Evolutionary conservation across 2,797 vertebrate genomes (phyloP).

Genomic region (Sebastes variabilis): DNA sequence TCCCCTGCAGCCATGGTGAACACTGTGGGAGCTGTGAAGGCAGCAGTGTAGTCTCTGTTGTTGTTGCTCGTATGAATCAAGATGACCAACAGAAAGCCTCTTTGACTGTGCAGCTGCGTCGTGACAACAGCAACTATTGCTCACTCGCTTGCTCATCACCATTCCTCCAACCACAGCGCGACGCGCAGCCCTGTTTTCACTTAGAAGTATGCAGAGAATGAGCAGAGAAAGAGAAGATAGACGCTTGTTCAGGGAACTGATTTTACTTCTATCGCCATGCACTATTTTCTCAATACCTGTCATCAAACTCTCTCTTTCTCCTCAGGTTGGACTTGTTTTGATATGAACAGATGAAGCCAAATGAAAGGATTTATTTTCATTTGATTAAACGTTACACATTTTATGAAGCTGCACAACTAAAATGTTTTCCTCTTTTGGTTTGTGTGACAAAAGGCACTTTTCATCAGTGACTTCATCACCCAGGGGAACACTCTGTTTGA

Average conservation of each 20-base stretch:
- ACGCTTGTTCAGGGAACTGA: background rate
- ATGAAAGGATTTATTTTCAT: background rate
- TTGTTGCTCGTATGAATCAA: slow-evolving; percentile 19
- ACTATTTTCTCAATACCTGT: background rate
- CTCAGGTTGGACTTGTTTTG: background rate
- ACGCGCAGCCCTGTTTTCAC: slow-evolving; percentile 19
- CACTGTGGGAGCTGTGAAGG: slow-evolving; percentile 26
- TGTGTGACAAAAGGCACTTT: slow-evolving; percentile 8
- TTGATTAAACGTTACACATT: background rate
- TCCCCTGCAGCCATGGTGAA: slow-evolving; percentile 55
- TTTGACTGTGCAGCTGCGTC: slow-evolving; percentile 71
- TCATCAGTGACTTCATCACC: background rate
- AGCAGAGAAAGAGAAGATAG: background rate
- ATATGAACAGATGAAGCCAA: slow-evolving; percentile 11
- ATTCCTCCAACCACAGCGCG: slow-evolving; percentile 32
- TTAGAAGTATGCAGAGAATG: slow-evolving; percentile 14
- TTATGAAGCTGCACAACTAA: slow-evolving; percentile 5
- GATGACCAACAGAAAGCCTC: slow-evolving; percentile 63
- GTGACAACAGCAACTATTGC: slow-evolving; percentile 47
- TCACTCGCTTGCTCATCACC: slow-evolving; percentile 37
- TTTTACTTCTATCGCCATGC: background rate
- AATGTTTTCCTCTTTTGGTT: background rate
- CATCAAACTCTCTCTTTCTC: background rate
- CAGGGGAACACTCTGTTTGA: background rate
- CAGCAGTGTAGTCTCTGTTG: slow-evolving; percentile 28